Percentiles rank a stretch among this genome's conserved stretches.
These are phyloP conservation scores for Sussaba pulchella DNA, from an alignment of 2,888 invertebrate genomes.

Conservation along the genomic window DNA sequence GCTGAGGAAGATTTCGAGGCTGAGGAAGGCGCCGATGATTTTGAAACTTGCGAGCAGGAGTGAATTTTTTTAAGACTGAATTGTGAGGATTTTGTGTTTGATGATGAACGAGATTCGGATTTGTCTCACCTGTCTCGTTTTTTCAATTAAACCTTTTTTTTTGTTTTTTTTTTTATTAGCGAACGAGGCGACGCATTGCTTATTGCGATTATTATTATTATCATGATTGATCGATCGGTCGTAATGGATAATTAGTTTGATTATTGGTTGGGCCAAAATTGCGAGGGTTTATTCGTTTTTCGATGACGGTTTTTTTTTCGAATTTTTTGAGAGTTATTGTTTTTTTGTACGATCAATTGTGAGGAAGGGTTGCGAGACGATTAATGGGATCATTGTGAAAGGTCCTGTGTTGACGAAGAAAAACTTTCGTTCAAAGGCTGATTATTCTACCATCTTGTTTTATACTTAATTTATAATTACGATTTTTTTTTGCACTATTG, in stretches of 20 bases:
- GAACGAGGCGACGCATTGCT: conserved; percentile 30
- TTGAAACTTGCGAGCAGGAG: conserved; percentile 82
- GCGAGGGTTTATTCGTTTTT: no score
- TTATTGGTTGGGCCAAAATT: no score
- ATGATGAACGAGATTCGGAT: no score
- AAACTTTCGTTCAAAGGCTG: neutral
- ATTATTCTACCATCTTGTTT: neutral
- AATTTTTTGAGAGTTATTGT: neutral
- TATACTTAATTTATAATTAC: conserved; percentile 19
- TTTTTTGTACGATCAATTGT: conserved; percentile 27
- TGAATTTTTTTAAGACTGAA: conserved; percentile 58
- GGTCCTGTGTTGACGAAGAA: neutral
- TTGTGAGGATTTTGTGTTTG: no score
- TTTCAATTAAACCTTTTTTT: no score
- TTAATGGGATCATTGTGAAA: neutral
- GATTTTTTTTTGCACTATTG: conserved; percentile 18
- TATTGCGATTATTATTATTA: neutral
- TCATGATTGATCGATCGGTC: no score
- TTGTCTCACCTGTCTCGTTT: conserved; percentile 45
- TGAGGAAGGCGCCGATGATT: conserved; percentile 88
- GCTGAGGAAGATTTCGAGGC: conserved; percentile 95
- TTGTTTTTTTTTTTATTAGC: no score
- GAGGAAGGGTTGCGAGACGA: neutral
- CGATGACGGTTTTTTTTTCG: no score
- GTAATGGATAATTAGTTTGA: no score